Percentiles rank a stretch among this genome's conserved stretches.
Conservation (phyloP, 2,113 vertebrate genomes). For the Nestor notabilis region DNA sequence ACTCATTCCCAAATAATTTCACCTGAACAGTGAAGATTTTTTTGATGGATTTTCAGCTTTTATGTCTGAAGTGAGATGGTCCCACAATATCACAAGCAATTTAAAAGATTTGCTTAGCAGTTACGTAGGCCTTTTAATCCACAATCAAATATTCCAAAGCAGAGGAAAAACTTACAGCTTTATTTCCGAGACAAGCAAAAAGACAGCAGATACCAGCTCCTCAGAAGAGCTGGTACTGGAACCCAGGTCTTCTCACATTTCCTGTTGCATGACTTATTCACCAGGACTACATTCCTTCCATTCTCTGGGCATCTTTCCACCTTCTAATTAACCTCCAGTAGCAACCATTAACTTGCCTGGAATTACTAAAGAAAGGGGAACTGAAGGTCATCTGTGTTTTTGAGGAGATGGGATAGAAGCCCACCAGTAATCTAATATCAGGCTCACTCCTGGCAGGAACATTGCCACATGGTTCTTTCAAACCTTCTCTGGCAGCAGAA, state of each 20-base stretch:
- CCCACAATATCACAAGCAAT: background rate
- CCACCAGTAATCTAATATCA: slow-evolving; percentile 28
- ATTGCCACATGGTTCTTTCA: slow-evolving; percentile 18
- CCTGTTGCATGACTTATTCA: background rate
- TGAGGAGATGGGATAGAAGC: slow-evolving; percentile 36
- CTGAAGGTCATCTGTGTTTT: slow-evolving; percentile 22
- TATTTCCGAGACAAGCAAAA: background rate
- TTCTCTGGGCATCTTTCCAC: slow-evolving; percentile 27
- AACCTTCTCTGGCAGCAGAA: slow-evolving; percentile 33
- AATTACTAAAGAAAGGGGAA: slow-evolving; percentile 30
- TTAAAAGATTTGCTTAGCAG: background rate
- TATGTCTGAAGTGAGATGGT: background rate
- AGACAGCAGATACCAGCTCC: background rate
- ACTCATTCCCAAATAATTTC: background rate
- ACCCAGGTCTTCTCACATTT: background rate
- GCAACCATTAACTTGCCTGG: slow-evolving; percentile 19
- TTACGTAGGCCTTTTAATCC: background rate
- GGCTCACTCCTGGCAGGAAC: slow-evolving; percentile 14
- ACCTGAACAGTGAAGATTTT: background rate
- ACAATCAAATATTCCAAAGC: background rate
- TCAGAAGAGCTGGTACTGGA: background rate
- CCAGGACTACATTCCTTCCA: background rate
- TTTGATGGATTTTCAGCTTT: background rate
- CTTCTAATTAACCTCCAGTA: slow-evolving; percentile 41
- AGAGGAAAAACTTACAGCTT: background rate